Conservation (phyloP, 2,113 vertebrate species). For the Halichoeres trimaculatus region DNA sequence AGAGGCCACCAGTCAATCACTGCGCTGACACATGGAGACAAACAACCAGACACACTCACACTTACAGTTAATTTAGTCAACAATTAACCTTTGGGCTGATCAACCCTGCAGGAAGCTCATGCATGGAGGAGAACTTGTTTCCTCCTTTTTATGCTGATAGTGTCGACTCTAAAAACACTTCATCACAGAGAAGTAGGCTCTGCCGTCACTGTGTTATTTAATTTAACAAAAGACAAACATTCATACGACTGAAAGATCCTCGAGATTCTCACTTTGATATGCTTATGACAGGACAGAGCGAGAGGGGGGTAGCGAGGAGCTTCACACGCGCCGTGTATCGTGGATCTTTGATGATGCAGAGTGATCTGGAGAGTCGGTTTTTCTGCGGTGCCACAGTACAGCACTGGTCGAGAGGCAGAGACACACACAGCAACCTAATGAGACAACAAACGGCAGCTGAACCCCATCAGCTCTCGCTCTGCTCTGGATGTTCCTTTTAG, state of each 20-base stretch:
- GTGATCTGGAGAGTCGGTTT: slow-evolving; percentile 21
- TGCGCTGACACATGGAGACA: no score
- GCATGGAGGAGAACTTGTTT: no score
- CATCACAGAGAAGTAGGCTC: no score
- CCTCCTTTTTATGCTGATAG: no score
- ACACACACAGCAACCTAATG: slow-evolving; percentile 45
- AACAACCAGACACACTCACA: no score
- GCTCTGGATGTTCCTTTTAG: slow-evolving; percentile 22
- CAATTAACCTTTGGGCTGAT: no score
- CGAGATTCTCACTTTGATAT: background rate
- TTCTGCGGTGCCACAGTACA: slow-evolving; percentile 20
- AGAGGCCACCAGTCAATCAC: no score
- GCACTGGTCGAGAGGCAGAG: slow-evolving; percentile 14
- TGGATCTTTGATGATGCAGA: background rate
- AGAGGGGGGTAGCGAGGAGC: background rate
- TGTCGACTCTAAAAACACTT: no score
- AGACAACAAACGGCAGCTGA: slow-evolving; percentile 59
- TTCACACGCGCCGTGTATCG: background rate
- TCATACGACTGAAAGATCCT: background rate
- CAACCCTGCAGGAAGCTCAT: no score
- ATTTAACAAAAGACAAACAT: background rate
- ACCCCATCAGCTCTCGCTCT: slow-evolving; percentile 23
- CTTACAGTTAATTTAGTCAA: no score
- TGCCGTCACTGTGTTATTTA: background rate
- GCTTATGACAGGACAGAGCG: background rate